Base-by-base conservation (phyloP, 2,888 invertebrate species). In the Pyrgus malvae region DNA sequence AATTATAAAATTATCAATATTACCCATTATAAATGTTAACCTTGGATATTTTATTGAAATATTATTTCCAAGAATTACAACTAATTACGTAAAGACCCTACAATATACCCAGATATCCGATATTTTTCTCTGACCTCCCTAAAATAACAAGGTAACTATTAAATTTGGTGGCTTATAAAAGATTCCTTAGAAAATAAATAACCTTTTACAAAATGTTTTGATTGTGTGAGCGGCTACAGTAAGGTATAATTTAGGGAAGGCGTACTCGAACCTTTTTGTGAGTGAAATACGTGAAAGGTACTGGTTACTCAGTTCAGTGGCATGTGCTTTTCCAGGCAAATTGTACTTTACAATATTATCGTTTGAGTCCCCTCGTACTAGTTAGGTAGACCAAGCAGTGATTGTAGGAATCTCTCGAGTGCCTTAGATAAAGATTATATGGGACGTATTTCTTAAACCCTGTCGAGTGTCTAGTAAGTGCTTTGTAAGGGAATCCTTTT, bases 301-400 rank as follows among this genome's bases (percentile, higher is more conserved):
- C 45, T 44, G 48, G 40, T 49, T 40, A 42, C 31, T 35, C n/a
- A 51, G 37, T 40, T 29, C 29, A 29, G 23, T 45, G 29, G 33
- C 25, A 23, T 48, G 37, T 57, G 40, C 33, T 56, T 42, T 57
- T 69, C 64, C 56, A 72, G 67, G 75, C 68, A 72, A 72, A 76
- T 68, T 69, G 69, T 73, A 69, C 67, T 76, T 80, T 74, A 76
- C 69, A 73, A 71, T 72, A 74, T 72, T 71, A 75, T 68, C 66
- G 66, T 50, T 51, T 53, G 68, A 65, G 55, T 67, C 58, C 58
- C 66, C 55, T 60, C 65, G 68, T 59, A 62, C 62, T 65, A n/a
- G n/a, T n/a, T n/a, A n/a, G n/a, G n/a, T n/a, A n/a, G n/a, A n/a
- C n/a, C n/a, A n/a, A n/a, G n/a, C n/a, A n/a, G n/a, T n/a, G n/a